Percentiles rank a stretch among this genome's conserved stretches.
Conservation (phyloP, 2,797 vertebrate genomes). For the Lepilemur ruficaudatus region DNA sequence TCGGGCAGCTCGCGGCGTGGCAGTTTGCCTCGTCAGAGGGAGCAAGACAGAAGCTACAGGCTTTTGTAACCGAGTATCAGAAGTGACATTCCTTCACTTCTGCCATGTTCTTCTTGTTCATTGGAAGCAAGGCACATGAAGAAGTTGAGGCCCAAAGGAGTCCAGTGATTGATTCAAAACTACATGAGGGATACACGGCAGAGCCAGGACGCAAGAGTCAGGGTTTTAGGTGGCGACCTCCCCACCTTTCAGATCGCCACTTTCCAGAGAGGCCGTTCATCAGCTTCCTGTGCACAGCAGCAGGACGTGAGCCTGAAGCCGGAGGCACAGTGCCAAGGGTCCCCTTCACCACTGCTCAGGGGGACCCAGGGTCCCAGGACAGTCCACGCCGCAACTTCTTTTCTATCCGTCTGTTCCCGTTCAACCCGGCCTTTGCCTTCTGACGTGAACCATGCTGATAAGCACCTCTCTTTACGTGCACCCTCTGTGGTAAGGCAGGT, state of each 20-base stretch:
- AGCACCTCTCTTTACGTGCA: constrained; percentile 25
- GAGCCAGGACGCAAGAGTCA: neutral
- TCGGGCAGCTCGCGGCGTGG: neutral
- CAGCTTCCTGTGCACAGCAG: neutral
- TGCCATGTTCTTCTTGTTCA: neutral
- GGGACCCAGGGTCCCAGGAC: neutral
- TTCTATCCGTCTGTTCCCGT: constrained; percentile 38
- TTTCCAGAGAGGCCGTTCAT: neutral
- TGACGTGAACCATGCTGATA: constrained; percentile 30
- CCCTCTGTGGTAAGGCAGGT: neutral
- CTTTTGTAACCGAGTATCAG: neutral
- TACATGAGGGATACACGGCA: neutral
- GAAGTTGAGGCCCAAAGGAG: neutral
- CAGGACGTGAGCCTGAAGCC: neutral
- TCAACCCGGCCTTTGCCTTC: constrained; percentile 1
- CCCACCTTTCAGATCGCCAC: neutral
- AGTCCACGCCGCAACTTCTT: constrained; percentile 21
- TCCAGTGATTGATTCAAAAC: neutral
- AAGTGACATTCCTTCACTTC: neutral
- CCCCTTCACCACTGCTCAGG: neutral
- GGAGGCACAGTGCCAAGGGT: neutral
- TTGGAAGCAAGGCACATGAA: neutral
- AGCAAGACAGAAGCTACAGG: neutral
- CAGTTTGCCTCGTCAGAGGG: neutral
- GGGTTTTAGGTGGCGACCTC: neutral